phyloP scores from a whole-genome alignment of 2,888 invertebrate genomes.

The Allolobophora icterica region DNA sequence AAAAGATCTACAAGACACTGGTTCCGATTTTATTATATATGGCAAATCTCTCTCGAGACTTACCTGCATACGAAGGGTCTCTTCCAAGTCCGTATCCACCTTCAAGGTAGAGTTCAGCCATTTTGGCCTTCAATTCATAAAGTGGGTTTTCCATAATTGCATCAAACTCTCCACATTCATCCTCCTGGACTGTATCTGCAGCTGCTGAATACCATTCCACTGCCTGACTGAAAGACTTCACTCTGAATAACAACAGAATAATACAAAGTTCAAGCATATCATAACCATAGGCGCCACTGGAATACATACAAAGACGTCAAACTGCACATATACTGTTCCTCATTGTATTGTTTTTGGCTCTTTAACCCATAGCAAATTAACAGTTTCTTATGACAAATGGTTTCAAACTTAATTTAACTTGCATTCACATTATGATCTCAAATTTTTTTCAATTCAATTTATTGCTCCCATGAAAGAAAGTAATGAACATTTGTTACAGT shows the following conservation, averaged over 20 bases:
- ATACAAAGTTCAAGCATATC: not conserved
- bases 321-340: not conserved
- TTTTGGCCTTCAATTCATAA: slow-evolving; percentile 66
- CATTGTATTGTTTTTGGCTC: not conserved
- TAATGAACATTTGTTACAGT: too few species aligned
- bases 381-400: not conserved
- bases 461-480: too few species aligned
- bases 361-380: not conserved
- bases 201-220: slow-evolving; percentile 66
- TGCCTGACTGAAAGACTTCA: slow-evolving; percentile 58
- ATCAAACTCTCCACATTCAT: slow-evolving; percentile 62
- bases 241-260: slow-evolving; percentile 51
- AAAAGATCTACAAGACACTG: not conserved
- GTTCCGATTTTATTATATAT: not conserved
- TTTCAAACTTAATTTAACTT: not conserved
- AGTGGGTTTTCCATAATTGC: slow-evolving; percentile 65
- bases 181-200: slow-evolving; percentile 59
- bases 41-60: not conserved
- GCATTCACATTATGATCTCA: slow-evolving; percentile 7
- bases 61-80: slow-evolving; percentile 66
- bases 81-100: slow-evolving; percentile 67
- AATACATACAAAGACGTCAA: not conserved
- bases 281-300: not conserved
- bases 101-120: slow-evolving; percentile 67
- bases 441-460: too few species aligned